These are phyloP conservation scores for Goniozus legneri DNA, from an alignment of 1,140 invertebrate genomes.

Conservation along the genomic window DNA sequence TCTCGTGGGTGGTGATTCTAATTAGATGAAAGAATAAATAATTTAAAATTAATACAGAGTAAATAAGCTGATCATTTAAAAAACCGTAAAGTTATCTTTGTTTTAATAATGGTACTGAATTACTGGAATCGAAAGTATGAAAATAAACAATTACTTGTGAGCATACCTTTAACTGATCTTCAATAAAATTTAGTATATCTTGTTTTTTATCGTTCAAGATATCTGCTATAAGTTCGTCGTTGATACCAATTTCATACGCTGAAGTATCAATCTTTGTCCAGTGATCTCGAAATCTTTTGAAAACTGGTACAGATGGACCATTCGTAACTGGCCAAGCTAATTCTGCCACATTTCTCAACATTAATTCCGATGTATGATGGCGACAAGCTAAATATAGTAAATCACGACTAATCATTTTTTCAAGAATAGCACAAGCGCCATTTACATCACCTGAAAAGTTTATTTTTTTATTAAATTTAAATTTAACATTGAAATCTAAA, in stretches of 20 bases:
- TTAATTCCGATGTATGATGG: constrained; percentile 11
- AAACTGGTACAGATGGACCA: constrained; percentile 9
- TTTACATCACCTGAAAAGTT: constrained; percentile 4
- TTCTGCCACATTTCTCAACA: not conserved
- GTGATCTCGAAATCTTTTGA: constrained; percentile 8
- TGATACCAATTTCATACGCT: constrained; percentile 7
- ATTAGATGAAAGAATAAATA: not conserved
- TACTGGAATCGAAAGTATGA: too few relatives aligned
- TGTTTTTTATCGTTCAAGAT: not conserved
- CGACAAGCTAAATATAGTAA: constrained; percentile 18
- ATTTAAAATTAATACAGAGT: too few relatives aligned
- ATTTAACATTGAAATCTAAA: not conserved
- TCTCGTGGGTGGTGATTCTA: not conserved
- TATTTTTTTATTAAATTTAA: not conserved
- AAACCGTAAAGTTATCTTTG: not conserved
- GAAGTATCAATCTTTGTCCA: constrained; percentile 8
- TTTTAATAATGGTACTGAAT: too few relatives aligned
- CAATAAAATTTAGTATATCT: not conserved
- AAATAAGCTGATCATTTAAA: not conserved
- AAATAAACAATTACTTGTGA: not conserved
- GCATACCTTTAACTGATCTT: constrained; percentile 1
- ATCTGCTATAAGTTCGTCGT: constrained; percentile 1
- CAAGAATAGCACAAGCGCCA: constrained; percentile 12
- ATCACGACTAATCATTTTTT: constrained; percentile 11
- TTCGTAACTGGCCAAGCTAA: not conserved